phyloP scores from a whole-genome alignment of 2,797 vertebrate species.

The Gorsachius magnificus region DNA sequence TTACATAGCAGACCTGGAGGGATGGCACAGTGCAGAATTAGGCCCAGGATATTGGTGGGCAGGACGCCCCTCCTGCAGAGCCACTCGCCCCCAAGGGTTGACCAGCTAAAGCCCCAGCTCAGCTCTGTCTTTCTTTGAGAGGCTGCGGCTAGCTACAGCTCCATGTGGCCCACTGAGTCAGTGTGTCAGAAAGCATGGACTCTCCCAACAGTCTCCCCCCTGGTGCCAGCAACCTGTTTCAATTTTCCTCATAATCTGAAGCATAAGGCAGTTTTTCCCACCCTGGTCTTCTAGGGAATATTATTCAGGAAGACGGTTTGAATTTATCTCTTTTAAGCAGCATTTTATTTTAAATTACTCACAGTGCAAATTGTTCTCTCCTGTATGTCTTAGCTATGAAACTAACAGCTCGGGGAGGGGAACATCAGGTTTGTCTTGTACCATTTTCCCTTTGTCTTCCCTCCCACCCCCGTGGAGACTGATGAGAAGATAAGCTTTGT shows the following conservation, averaged over 20 bases:
- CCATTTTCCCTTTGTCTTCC: neutral
- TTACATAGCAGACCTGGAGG: neutral
- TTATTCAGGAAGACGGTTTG: neutral
- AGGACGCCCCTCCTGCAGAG: neutral
- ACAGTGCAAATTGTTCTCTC: neutral
- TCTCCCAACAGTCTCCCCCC: neutral
- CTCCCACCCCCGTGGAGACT: neutral
- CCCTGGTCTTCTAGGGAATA: neutral
- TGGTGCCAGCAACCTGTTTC: neutral
- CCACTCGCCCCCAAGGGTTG: accelerated
- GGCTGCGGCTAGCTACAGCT: neutral
- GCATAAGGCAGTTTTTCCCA: neutral
- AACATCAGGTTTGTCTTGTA: neutral
- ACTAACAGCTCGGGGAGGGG: neutral
- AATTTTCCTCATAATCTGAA: neutral
- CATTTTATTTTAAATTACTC: neutral
- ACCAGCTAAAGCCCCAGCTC: neutral
- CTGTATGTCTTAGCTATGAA: neutral
- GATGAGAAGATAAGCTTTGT: neutral
- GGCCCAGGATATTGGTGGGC: neutral
- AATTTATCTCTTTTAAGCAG: neutral
- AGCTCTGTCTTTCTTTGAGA: neutral
- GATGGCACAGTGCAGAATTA: neutral
- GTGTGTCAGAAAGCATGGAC: neutral
- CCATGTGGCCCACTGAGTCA: neutral